Evolutionary conservation across 2,888 invertebrate genomes (phyloP).

Genomic region (Dasysyrphus tricinctus): DNA sequence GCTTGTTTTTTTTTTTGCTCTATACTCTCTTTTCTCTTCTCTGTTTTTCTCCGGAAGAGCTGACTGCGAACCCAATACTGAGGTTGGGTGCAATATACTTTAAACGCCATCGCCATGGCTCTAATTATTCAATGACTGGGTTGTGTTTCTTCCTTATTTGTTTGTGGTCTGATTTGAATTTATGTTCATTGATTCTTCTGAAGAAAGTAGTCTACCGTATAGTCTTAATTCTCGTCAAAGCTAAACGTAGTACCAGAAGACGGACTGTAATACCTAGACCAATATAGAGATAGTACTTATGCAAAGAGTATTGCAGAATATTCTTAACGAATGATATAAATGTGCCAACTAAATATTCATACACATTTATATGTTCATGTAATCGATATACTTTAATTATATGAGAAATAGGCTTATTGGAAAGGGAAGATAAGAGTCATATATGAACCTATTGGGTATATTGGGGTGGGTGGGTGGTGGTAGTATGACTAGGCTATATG

Average conservation of each 20-base stretch:
- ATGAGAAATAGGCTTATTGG: slow-evolving; percentile 49
- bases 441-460: background rate
- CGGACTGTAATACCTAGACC: background rate
- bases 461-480: background rate
- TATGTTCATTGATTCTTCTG: slow-evolving; percentile 56
- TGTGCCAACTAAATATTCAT: slow-evolving; percentile 36
- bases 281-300: background rate
- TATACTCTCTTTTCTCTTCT: background rate
- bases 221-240: background rate
- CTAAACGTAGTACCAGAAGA: background rate
- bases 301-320: slow-evolving; percentile 27
- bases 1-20: slow-evolving; percentile 26
- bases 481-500: background rate
- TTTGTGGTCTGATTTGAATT: slow-evolving; percentile 63
- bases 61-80: background rate
- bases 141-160: slow-evolving; percentile 59
- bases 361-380: slow-evolving; percentile 3
- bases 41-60: slow-evolving; percentile 43
- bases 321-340: slow-evolving; percentile 42
- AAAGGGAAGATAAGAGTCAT: slow-evolving; percentile 6
- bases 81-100: slow-evolving; percentile 67
- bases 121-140: slow-evolving; percentile 64
- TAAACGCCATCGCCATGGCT: slow-evolving; percentile 53
- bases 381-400: slow-evolving; percentile 72
- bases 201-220: background rate